Evolutionary conservation across 2,797 vertebrate genomes (phyloP).

Genomic region (Sternarchorhynchus goeldii): DNA sequence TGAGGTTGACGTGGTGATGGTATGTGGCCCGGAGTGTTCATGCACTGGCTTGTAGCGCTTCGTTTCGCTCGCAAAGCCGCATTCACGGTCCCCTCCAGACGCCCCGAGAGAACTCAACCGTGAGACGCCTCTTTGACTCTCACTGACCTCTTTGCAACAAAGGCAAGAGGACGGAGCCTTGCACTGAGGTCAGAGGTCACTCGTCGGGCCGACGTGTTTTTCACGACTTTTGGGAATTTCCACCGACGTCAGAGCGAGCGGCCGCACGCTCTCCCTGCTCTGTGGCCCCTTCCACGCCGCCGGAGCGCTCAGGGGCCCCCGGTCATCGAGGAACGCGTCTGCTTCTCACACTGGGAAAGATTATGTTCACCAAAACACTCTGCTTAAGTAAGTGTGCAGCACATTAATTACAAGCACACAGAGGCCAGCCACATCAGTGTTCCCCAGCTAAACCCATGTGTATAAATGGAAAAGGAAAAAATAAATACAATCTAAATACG

Average conservation of each 20-base stretch:
- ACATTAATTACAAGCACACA: conserved; percentile 56
- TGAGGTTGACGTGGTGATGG: background rate
- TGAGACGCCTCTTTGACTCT: no score
- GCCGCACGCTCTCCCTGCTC: conserved; percentile 63
- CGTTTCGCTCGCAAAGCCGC: background rate
- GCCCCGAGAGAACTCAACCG: conserved; percentile 9
- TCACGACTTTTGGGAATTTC: conserved; percentile 66
- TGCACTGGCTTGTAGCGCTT: background rate
- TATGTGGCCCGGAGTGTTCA: conserved; percentile 5
- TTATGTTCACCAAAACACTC: conserved; percentile 56
- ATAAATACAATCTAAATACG: conserved; percentile 47
- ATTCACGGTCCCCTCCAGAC: conserved; percentile 6
- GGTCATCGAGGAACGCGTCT: conserved; percentile 47
- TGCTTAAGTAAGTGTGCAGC: conserved; percentile 48
- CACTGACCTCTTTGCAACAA: background rate
- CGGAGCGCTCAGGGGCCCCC: conserved; percentile 33
- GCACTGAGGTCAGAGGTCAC: conserved; percentile 66
- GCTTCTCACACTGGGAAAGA: conserved; percentile 56
- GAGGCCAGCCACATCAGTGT: conserved; percentile 43
- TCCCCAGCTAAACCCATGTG: conserved; percentile 39
- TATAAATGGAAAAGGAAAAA: conserved; percentile 54
- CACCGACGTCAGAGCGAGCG: conserved; percentile 64
- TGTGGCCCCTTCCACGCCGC: conserved; percentile 35
- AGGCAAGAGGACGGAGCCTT: conserved; percentile 51
- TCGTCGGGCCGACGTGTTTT: conserved; percentile 57